These are phyloP conservation scores for Cotesia chilonis DNA, from an alignment of 1,140 invertebrate genomes.

Conservation along the genomic window DNA sequence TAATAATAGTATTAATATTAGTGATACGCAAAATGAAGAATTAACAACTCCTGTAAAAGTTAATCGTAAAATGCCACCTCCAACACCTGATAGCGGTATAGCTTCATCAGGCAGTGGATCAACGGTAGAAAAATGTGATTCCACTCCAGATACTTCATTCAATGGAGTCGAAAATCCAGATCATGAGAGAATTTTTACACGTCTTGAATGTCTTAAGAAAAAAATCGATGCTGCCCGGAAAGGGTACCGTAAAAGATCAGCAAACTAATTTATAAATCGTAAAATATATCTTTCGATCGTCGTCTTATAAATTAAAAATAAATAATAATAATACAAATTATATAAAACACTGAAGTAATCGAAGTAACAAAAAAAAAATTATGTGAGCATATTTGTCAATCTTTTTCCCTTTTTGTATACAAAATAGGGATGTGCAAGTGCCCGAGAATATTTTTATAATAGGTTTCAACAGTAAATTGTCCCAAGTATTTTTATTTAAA, in stretches of 20 bases:
- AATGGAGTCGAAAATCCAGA: conserved; percentile 51
- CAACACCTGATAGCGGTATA: conserved; percentile 57
- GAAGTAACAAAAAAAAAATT: no score
- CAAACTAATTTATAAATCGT: conserved; percentile 28
- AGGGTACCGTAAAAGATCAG: conserved; percentile 53
- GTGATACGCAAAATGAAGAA: neutral
- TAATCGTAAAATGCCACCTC: conserved; percentile 38
- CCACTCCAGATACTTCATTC: conserved; percentile 32
- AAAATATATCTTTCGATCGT: conserved; percentile 42
- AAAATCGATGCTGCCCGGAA: conserved; percentile 54
- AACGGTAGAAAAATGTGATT: conserved; percentile 49
- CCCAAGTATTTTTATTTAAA: no score
- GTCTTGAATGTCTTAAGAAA: conserved; percentile 51
- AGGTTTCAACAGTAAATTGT: no score
- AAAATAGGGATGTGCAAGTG: no score
- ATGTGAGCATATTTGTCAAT: no score
- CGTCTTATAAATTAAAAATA: conserved; percentile 56
- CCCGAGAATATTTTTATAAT: no score
- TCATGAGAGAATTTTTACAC: conserved; percentile 47
- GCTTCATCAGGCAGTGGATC: conserved; percentile 50
- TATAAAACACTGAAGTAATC: no score
- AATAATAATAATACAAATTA: conserved; percentile 4
- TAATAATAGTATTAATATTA: conserved; percentile 14
- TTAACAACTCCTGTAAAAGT: conserved; percentile 46
- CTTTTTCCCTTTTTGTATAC: no score